Percentiles rank a stretch among this genome's conserved stretches.
phyloP scores from a whole-genome alignment of 2,888 invertebrate genomes.

The Ectemnius continuus region DNA sequence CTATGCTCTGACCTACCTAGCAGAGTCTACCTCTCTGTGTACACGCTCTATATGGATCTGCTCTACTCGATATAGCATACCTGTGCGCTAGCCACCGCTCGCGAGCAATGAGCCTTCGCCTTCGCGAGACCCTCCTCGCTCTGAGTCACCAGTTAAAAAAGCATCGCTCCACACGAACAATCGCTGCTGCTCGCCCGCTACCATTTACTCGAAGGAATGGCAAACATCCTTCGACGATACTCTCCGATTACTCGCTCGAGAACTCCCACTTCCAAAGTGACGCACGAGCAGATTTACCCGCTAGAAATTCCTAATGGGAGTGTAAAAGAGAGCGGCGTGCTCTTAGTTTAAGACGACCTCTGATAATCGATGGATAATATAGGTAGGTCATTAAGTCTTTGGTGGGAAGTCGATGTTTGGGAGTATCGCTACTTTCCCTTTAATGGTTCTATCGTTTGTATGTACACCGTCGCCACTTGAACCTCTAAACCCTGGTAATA shows the following conservation, averaged over 20 bases:
- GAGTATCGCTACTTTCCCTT: neutral
- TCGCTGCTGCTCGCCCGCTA: slow-evolving; percentile 9
- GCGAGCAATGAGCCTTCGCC: slow-evolving; percentile 20
- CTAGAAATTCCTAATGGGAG: no score
- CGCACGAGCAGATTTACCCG: no score
- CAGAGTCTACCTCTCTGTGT: neutral
- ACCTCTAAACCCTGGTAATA: neutral
- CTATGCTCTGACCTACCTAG: slow-evolving; percentile 62
- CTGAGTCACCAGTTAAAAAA: neutral
- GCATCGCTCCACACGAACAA: slow-evolving; percentile 7
- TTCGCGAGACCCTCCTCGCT: neutral
- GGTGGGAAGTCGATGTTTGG: neutral
- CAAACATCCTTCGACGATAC: slow-evolving; percentile 8
- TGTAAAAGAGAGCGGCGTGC: neutral
- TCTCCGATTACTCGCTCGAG: no score
- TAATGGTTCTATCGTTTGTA: neutral
- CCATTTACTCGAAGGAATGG: neutral
- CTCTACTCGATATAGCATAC: neutral
- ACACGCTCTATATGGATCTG: slow-evolving; percentile 2
- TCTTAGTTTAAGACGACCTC: neutral
- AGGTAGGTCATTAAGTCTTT: neutral
- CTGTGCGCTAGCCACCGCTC: neutral
- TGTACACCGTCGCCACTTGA: neutral
- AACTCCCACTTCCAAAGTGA: no score
- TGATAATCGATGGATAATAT: neutral